These are phyloP conservation scores for Pyralis farinalis DNA, from an alignment of 2,888 invertebrate genomes.

Conservation along the genomic window DNA sequence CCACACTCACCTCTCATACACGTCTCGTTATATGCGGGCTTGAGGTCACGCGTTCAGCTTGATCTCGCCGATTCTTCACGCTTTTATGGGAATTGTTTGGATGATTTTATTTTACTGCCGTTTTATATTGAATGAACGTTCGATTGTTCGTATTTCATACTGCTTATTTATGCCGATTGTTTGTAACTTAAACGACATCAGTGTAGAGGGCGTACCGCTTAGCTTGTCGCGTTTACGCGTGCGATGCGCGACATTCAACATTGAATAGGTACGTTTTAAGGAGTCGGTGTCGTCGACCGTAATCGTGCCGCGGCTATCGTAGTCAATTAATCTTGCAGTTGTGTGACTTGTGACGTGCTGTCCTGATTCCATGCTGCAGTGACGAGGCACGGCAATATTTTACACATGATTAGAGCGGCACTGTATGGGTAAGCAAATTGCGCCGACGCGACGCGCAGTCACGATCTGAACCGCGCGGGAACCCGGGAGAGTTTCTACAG, in stretches of 20 bases:
- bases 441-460: constrained; percentile 73
- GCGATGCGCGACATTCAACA: not conserved
- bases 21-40: constrained; percentile 51
- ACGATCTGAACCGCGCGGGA: constrained; percentile 78
- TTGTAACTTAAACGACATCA: constrained; percentile 1
- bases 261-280: not conserved
- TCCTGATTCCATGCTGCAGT: constrained; percentile 63
- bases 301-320: constrained; percentile 57
- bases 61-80: constrained; percentile 58
- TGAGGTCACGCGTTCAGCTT: constrained; percentile 63
- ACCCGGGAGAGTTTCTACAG: constrained; percentile 72
- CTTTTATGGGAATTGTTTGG: constrained; percentile 51
- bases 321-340: constrained; percentile 64
- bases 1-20: constrained; percentile 44
- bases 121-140: constrained; percentile 32
- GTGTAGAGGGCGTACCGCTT: not conserved
- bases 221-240: not conserved
- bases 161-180: constrained; percentile 20
- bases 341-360: constrained; percentile 64
- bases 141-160: constrained; percentile 31
- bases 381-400: constrained; percentile 73
- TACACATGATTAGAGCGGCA: constrained; percentile 78
- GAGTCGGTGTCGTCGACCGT: constrained; percentile 37
- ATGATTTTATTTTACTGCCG: constrained; percentile 37
- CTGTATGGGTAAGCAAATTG: constrained; percentile 80